Percentiles rank a stretch among this genome's conserved stretches.
phyloP scores from a whole-genome alignment of 2,113 vertebrate species.

The Climacteris rufus region DNA sequence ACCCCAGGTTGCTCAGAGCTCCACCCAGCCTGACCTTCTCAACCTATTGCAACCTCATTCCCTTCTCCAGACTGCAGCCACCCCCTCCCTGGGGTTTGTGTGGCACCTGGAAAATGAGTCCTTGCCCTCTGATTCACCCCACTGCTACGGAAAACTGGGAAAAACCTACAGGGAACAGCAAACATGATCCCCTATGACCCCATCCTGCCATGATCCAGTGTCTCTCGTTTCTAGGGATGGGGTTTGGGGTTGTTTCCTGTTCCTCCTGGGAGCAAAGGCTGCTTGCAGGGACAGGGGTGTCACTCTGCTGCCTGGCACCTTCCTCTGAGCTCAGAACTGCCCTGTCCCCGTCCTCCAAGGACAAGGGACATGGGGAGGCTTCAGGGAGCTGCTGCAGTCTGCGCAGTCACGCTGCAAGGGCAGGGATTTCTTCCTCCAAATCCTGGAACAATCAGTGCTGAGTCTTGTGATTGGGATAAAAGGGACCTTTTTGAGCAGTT shows the following conservation, averaged over 20 bases:
- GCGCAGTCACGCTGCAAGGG: slow-evolving; percentile 38
- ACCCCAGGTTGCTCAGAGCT: not conserved
- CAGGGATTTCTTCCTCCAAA: not conserved
- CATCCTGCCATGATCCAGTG: fast-evolving
- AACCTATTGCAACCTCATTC: not conserved
- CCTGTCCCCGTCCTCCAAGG: slow-evolving; percentile 26
- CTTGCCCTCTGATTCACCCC: not conserved
- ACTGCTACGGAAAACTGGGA: not conserved
- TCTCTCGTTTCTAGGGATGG: fast-evolving
- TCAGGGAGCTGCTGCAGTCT: slow-evolving; percentile 4
- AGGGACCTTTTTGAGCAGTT: not conserved
- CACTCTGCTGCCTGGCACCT: not conserved
- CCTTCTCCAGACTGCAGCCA: not conserved
- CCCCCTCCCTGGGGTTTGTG: fast-evolving
- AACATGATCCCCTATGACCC: fast-evolving
- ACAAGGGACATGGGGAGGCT: not conserved
- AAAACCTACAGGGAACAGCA: fast-evolving
- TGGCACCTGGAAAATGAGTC: not conserved
- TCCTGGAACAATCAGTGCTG: slow-evolving; percentile 33
- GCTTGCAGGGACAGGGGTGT: not conserved
- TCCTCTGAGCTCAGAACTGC: not conserved
- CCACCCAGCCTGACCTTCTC: not conserved
- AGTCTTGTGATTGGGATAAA: slow-evolving; percentile 45
- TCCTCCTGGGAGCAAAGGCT: not conserved
- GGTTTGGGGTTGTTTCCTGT: not conserved